Conservation (phyloP, 2,113 vertebrate genomes). For the Eclectus roratus region DNA sequence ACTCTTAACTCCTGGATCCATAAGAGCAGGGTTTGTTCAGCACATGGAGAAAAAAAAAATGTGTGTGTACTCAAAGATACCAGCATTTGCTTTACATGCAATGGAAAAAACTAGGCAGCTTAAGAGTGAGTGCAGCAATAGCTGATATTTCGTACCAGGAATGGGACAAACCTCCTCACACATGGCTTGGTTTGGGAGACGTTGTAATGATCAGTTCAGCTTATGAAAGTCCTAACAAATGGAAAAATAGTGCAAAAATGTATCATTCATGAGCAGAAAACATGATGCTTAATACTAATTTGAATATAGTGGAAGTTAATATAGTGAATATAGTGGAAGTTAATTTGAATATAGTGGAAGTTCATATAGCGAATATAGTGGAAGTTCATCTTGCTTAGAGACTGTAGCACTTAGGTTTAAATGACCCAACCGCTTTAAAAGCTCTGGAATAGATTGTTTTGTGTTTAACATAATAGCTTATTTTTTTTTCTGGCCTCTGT, state of each 20-base stretch:
- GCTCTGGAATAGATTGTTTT: background rate
- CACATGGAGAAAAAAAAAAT: background rate
- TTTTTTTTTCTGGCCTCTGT: background rate
- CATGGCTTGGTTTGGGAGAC: background rate
- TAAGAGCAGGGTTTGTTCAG: background rate
- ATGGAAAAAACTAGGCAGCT: constrained; percentile 38
- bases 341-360: background rate
- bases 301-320: background rate
- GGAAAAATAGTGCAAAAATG: background rate
- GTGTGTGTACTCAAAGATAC: background rate
- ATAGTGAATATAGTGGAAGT: too few relatives aligned
- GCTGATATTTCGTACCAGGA: background rate
- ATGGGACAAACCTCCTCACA: background rate
- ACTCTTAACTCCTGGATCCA: background rate
- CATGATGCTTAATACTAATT: background rate
- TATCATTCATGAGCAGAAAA: background rate
- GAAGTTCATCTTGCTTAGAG: background rate
- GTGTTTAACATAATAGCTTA: background rate
- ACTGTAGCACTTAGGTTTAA: background rate
- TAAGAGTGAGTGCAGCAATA: background rate
- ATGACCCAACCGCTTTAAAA: background rate
- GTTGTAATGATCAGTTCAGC: background rate
- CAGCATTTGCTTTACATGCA: constrained; percentile 20
- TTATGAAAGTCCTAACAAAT: background rate
- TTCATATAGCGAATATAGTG: background rate